phyloP scores from a whole-genome alignment of 2,797 vertebrate genomes.

The Pangasius mekongensis region DNA sequence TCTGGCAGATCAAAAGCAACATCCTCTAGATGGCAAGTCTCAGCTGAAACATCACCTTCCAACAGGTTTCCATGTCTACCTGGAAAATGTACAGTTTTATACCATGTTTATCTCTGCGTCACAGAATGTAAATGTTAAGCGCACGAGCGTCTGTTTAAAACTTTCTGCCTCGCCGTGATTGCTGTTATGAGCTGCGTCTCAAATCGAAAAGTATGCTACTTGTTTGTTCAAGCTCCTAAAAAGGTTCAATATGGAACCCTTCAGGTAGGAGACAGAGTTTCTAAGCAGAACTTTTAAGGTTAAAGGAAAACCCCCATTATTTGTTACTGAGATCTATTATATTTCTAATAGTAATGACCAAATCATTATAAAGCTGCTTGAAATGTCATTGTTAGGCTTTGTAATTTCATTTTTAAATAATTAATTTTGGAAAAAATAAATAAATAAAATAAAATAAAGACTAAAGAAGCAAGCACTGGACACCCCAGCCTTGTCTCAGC shows the following conservation, averaged over 20 bases:
- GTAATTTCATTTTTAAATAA: background rate
- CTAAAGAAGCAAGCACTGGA: background rate
- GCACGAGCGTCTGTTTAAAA: background rate
- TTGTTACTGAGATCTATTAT: background rate
- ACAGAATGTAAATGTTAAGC: background rate
- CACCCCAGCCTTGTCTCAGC: background rate
- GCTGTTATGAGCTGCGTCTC: background rate
- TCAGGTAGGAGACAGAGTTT: background rate
- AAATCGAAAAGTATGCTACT: background rate
- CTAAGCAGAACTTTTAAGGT: background rate
- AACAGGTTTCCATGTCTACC: background rate
- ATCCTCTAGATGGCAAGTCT: background rate
- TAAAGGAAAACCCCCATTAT: background rate
- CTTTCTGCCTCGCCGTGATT: background rate
- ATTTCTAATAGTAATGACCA: background rate
- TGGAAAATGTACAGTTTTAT: background rate
- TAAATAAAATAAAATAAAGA: no score
- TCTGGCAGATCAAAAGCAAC: constrained; percentile 5
- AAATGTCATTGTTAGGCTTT: background rate
- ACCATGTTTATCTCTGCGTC: background rate
- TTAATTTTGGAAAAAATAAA: background rate
- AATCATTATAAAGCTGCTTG: background rate
- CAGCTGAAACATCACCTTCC: background rate
- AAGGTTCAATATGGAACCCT: background rate
- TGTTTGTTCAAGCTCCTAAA: background rate